A percentile compares a stretch with the other conserved stretches of the same genome.
Evolutionary conservation across 2,888 invertebrate species (phyloP).

Genomic region (Onchidella celtica): DNA sequence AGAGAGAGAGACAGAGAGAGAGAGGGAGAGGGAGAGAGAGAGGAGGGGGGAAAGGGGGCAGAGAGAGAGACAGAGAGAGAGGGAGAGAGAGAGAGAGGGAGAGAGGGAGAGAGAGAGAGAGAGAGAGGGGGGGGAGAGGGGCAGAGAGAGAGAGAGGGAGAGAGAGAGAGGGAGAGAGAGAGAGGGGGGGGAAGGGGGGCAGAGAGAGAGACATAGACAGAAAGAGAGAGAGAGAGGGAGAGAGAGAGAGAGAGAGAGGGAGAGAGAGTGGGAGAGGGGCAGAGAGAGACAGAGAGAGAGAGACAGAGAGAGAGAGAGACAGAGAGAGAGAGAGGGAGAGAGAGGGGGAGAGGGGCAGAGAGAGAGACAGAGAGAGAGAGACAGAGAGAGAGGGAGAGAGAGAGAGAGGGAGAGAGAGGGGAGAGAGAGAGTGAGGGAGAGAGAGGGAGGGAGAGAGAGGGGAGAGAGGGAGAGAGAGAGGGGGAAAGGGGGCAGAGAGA

Average conservation of each 20-base stretch:
- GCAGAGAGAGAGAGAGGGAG: too few relatives aligned
- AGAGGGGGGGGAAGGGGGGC: too few relatives aligned
- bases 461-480: not conserved
- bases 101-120: too few relatives aligned
- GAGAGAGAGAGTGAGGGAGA: not conserved
- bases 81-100: too few relatives aligned
- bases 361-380: not conserved
- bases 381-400: not conserved
- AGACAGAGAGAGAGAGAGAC: constrained; percentile 20
- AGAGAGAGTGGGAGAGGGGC: constrained; percentile 18
- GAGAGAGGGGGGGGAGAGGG: too few relatives aligned
- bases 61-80: too few relatives aligned
- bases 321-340: not conserved
- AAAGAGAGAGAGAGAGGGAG: constrained; percentile 12
- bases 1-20: too few relatives aligned
- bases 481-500: not conserved
- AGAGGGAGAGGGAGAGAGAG: too few relatives aligned
- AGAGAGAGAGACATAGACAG: too few relatives aligned
- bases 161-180: too few relatives aligned
- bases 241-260: constrained; percentile 32
- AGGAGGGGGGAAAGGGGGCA: too few relatives aligned
- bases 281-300: constrained; percentile 16
- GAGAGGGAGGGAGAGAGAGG: not conserved
- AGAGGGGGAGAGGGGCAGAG: not conserved
- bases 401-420: not conserved